Percentiles rank a stretch among this genome's conserved stretches.
phyloP scores from a whole-genome alignment of 2,797 vertebrate genomes.

The Yasuhikotakia modesta region DNA sequence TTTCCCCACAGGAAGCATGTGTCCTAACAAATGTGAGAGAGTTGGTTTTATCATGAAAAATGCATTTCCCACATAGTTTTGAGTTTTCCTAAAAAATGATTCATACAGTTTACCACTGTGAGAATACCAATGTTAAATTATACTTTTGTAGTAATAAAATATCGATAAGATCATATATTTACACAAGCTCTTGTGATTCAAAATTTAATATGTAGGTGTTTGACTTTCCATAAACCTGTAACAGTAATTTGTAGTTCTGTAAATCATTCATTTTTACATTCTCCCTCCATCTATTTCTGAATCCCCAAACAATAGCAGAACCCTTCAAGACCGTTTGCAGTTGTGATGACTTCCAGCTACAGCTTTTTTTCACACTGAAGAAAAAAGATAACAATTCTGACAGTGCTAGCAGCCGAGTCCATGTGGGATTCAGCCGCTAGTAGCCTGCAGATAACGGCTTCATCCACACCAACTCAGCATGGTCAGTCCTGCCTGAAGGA shows the following conservation, averaged over 20 bases:
- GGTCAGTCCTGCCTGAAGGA: background rate
- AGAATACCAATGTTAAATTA: background rate
- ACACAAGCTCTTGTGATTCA: too few species aligned
- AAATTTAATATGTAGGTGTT: too few species aligned
- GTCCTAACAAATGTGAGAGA: background rate
- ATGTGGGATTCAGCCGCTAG: background rate
- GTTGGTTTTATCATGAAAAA: background rate
- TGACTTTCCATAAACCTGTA: too few species aligned
- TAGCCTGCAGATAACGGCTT: background rate
- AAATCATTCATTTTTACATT: background rate
- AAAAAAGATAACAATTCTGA: background rate
- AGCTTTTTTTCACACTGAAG: background rate
- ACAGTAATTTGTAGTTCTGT: background rate
- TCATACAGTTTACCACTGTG: background rate
- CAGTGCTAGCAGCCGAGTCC: background rate
- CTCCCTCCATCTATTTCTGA: background rate
- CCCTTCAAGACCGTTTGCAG: background rate
- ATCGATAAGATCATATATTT: too few species aligned
- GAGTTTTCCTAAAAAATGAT: too few species aligned
- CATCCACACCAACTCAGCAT: background rate
- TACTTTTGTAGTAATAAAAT: too few species aligned
- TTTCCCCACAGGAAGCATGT: conserved; percentile 22
- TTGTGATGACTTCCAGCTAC: background rate
- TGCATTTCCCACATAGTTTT: background rate
- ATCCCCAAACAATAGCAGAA: background rate